Percentiles rank a stretch among this genome's conserved stretches.
Conservation (phyloP, 2,888 invertebrate species). For the Luffia ferchaultella region DNA sequence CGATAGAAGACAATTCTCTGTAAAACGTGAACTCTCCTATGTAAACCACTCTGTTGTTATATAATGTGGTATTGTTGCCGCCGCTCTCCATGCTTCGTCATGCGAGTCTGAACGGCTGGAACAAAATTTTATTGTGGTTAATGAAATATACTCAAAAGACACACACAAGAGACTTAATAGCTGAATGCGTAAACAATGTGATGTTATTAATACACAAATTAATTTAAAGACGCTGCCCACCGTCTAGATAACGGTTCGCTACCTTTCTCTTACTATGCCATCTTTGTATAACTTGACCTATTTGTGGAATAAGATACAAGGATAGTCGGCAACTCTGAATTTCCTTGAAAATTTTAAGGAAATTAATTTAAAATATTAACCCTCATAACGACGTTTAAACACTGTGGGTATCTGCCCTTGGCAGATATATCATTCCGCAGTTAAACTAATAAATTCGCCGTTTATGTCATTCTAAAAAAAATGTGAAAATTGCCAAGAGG, state of each 20-base stretch:
- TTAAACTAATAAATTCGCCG: too few relatives aligned
- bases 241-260: not conserved
- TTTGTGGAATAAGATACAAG: not conserved
- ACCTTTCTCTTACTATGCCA: not conserved
- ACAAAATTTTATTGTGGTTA: not conserved
- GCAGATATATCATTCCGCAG: too few relatives aligned
- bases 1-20: constrained; percentile 25
- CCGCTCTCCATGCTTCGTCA: constrained; percentile 55
- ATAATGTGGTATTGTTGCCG: constrained; percentile 58
- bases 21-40: constrained; percentile 28
- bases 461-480: too few relatives aligned
- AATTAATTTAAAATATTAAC: too few relatives aligned
- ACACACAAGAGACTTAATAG: not conserved
- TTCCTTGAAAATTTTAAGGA: too few relatives aligned
- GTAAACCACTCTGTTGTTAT: constrained; percentile 30
- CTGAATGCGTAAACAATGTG: not conserved
- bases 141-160: not conserved
- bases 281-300: not conserved
- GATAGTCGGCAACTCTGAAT: too few relatives aligned
- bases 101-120: constrained; percentile 22
- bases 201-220: not conserved
- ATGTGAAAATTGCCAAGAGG: too few relatives aligned
- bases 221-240: not conserved
- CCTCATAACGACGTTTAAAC: too few relatives aligned
- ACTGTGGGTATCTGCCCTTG: too few relatives aligned